Evolutionary conservation across 1,140 invertebrate species (phyloP).

Genomic region (Brachionus rotundiformis): DNA sequence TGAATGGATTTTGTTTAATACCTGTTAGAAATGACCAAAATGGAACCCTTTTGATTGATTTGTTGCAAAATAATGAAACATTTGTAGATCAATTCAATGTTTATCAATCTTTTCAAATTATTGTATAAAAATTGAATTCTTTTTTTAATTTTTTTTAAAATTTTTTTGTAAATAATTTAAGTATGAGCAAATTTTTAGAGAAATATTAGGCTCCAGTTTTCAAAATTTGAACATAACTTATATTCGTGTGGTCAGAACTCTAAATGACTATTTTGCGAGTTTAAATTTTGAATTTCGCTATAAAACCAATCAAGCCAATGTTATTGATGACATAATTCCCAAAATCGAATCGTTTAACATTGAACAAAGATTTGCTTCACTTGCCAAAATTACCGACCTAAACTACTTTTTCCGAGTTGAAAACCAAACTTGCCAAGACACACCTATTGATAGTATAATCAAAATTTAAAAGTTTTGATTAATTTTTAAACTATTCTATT

Average conservation of each 20-base stretch:
- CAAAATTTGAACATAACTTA: neutral
- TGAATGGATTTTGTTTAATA: neutral
- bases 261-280: neutral
- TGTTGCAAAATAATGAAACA: neutral
- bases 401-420: neutral
- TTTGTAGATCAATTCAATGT: neutral
- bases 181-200: neutral
- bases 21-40: neutral
- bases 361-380: neutral
- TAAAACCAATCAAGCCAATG: neutral
- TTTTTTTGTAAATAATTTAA: neutral
- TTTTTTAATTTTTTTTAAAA: neutral
- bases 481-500: neutral
- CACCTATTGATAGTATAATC: neutral
- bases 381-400: neutral
- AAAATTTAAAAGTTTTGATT: neutral
- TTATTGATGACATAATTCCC: neutral
- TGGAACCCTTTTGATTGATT: neutral
- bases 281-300: neutral
- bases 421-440: neutral
- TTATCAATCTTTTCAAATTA: neutral
- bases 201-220: neutral
- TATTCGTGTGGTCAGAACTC: neutral
- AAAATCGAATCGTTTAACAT: neutral
- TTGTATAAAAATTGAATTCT: neutral